Evolutionary conservation across 1,140 invertebrate genomes (phyloP), one percentile per base, ranked within the genome.

Genomic region (Atta colombica): DNA sequence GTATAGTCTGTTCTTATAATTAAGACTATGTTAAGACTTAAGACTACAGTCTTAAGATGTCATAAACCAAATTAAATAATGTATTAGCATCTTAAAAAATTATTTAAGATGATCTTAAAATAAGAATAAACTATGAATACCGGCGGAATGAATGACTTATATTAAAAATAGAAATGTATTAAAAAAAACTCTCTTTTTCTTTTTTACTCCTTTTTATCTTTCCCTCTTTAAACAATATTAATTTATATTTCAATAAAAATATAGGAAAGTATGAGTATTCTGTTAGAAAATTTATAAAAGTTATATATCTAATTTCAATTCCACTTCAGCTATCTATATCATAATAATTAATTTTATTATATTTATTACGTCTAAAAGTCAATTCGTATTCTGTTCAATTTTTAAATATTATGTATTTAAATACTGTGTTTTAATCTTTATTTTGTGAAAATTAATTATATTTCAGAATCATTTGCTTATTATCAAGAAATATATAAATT

Each of bases 341-440:
- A 39, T 39, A 39, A 58, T 58, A 8, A 74, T 74, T 55, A 74
- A 61, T n/a, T 7, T 77, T 77, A 12, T 49, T 25, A n/a, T 63
- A 63, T n/a, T 55, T 6, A 10, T 53, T 25, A 53, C 8, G 12
- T 31, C n/a, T 35, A 35, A 35, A 18, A 16, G 31, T 61, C 16
- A 61, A 25, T 77, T 71, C 8, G 16, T 6, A 4, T 5, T 25
- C 25, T 55, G 2, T 60, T 28, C 16, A 16, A 28, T 39, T 39
- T 53, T 28, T 31, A 55, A 74, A 21, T 74, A 55, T 6, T 53
- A 16, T 55, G 7, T 7, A 39, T 39, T 39, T 31, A 55, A 35
- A 5, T 35, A 35, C 5, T 35, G 5, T 35, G 5, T 53, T 55
- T 53, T 53, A 53, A 75, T 7, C 6, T 45, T 6, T 5, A 53